Conservation (phyloP, 2,888 invertebrate species). For the Yponomeuta sedellus region DNA sequence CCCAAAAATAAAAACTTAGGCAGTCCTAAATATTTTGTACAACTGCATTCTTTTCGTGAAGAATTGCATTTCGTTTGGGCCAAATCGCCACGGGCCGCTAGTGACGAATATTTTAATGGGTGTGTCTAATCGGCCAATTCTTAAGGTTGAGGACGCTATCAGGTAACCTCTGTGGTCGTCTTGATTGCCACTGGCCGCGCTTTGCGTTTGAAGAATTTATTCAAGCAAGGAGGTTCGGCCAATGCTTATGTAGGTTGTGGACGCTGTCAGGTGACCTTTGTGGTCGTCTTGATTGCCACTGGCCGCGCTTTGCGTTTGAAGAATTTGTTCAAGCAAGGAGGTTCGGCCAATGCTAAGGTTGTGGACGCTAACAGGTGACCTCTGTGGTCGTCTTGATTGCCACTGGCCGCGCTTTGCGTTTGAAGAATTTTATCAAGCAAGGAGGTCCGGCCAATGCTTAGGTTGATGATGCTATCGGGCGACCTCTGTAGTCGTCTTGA, state of each 20-base stretch:
- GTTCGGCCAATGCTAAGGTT: slow-evolving; percentile 42
- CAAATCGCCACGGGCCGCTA: slow-evolving; percentile 38
- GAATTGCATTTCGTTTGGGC: slow-evolving; percentile 49
- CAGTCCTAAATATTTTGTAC: background rate
- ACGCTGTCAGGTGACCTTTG: slow-evolving; percentile 20
- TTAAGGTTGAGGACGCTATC: slow-evolving; percentile 22
- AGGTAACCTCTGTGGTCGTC: background rate
- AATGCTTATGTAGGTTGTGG: slow-evolving; percentile 24
- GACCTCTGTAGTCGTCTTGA: background rate
- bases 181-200: background rate
- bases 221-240: slow-evolving; percentile 37
- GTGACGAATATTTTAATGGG: slow-evolving; percentile 56
- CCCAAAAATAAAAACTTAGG: too few relatives aligned
- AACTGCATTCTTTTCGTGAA: slow-evolving; percentile 46
- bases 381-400: background rate
- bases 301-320: too few relatives aligned
- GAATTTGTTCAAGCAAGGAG: too few relatives aligned
- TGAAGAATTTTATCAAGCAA: background rate
- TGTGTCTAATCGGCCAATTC: slow-evolving; percentile 65
- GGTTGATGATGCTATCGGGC: slow-evolving; percentile 21
- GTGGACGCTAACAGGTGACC: slow-evolving; percentile 21
- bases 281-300: background rate
- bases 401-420: background rate
- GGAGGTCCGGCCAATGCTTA: slow-evolving; percentile 42
- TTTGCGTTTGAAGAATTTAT: slow-evolving; percentile 7